A percentile compares a stretch with the other conserved stretches of the same genome.
These are phyloP conservation scores for Papilio helenus DNA, from an alignment of 1,140 invertebrate genomes.

Conservation along the genomic window DNA sequence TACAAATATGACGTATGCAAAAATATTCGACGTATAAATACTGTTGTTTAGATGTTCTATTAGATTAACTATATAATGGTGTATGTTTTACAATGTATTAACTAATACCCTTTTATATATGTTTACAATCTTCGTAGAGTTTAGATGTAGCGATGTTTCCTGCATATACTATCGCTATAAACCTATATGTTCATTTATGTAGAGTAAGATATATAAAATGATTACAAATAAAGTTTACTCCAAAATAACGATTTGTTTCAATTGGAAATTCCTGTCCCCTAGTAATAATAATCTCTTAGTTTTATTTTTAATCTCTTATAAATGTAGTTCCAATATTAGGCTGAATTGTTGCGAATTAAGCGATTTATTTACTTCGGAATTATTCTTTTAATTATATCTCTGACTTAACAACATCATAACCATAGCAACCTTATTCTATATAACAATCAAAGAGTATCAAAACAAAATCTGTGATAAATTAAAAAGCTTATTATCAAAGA, in stretches of 20 bases:
- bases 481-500: too few species aligned
- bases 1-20: background rate
- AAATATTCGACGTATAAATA: constrained; percentile 16
- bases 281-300: too few species aligned
- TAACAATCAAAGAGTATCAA: too few species aligned
- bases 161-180: constrained; percentile 32
- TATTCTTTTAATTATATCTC: too few species aligned
- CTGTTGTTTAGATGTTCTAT: constrained; percentile 37
- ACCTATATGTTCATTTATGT: constrained; percentile 16
- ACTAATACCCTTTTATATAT: constrained; percentile 41
- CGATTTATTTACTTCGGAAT: too few species aligned
- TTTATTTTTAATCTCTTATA: too few species aligned
- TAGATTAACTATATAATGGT: constrained; percentile 36
- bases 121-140: constrained; percentile 36
- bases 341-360: too few species aligned
- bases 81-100: constrained; percentile 32
- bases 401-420: too few species aligned
- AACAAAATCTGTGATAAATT: too few species aligned
- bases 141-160: constrained; percentile 35
- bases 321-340: too few species aligned
- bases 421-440: too few species aligned
- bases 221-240: constrained; percentile 29
- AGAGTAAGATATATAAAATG: background rate
- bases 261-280: background rate
- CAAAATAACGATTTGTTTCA: background rate